Conservation (phyloP, 64 coral and sea anemone genomes). For the Catalaphyllia jardinei region DNA sequence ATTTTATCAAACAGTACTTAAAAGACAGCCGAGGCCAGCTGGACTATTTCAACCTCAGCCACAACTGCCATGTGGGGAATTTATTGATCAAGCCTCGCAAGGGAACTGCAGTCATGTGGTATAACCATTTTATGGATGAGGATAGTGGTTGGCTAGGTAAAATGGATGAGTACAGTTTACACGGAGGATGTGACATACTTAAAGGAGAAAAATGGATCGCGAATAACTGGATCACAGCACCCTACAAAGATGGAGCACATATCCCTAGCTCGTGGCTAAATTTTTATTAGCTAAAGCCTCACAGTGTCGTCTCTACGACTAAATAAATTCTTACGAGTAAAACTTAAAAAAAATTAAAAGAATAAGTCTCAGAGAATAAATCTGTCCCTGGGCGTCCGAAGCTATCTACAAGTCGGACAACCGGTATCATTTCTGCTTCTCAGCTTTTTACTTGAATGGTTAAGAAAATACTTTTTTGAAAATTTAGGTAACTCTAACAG, state of each 20-base stretch:
- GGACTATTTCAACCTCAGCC: conserved; percentile 86
- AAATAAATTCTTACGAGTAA: no score
- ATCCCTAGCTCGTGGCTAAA: conserved; percentile 55
- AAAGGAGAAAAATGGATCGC: conserved; percentile 91
- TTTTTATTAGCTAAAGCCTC: not conserved
- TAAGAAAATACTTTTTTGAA: no score
- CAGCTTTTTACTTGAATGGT: no score
- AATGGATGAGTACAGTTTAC: conserved; percentile 81
- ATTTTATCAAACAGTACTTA: conserved; percentile 37
- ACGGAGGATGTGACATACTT: conserved; percentile 75
- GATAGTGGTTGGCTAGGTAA: conserved; percentile 63
- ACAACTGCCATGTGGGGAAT: conserved; percentile 78
- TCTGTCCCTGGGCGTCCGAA: no score
- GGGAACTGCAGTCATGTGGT: conserved; percentile 88
- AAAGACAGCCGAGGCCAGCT: conserved; percentile 18
- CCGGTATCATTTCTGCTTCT: no score
- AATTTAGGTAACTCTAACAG: no score
- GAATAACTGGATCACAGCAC: conserved; percentile 91
- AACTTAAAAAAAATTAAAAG: no score
- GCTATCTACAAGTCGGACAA: no score
- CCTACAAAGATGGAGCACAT: conserved; percentile 49
- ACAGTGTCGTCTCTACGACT: not conserved
- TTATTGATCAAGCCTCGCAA: conserved; percentile 69
- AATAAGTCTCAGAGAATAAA: no score
- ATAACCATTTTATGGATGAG: conserved; percentile 82